Percentiles rank a stretch among this genome's conserved stretches.
Conservation (phyloP, 2,888 invertebrate species). For the Tenthredo notha region DNA sequence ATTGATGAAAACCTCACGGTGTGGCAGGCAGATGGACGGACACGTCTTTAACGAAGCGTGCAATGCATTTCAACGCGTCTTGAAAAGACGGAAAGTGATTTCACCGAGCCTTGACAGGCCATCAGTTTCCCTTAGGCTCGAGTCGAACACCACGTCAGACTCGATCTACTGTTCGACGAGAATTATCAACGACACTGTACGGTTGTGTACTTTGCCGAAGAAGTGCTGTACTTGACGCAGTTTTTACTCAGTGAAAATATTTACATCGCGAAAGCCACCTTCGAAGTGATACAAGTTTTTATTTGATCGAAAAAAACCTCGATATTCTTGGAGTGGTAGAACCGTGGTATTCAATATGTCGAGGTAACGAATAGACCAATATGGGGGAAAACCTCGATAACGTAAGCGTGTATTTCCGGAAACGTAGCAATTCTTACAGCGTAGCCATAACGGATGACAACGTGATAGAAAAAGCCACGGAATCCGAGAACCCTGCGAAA, state of each 20-base stretch:
- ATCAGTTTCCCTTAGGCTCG: constrained; percentile 63
- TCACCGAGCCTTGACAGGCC: constrained; percentile 55
- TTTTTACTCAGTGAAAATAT: neutral
- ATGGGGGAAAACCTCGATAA: constrained; percentile 28
- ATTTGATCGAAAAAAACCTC: neutral
- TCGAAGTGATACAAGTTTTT: neutral
- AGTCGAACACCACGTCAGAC: constrained; percentile 31
- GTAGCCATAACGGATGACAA: constrained; percentile 66
- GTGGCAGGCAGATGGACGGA: constrained; percentile 20
- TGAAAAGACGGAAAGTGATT: constrained; percentile 60
- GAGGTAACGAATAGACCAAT: neutral
- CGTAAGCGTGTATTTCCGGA: constrained; percentile 51
- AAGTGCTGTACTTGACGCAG: neutral
- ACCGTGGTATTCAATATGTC: neutral
- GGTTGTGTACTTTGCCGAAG: neutral
- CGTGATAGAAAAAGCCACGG: constrained; percentile 59
- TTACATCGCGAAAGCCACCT: neutral
- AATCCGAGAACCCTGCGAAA: neutral
- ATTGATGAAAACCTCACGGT: constrained; percentile 45
- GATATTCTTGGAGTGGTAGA: neutral
- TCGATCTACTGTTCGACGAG: constrained; percentile 5
- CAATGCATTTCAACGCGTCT: constrained; percentile 65
- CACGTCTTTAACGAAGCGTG: constrained; percentile 63
- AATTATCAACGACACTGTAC: neutral
- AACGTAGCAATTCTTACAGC: constrained; percentile 69